A percentile compares a stretch with the other conserved stretches of the same genome.
Evolutionary conservation across 1,140 invertebrate genomes (phyloP).

Genomic region (Ceratina calcarata): DNA sequence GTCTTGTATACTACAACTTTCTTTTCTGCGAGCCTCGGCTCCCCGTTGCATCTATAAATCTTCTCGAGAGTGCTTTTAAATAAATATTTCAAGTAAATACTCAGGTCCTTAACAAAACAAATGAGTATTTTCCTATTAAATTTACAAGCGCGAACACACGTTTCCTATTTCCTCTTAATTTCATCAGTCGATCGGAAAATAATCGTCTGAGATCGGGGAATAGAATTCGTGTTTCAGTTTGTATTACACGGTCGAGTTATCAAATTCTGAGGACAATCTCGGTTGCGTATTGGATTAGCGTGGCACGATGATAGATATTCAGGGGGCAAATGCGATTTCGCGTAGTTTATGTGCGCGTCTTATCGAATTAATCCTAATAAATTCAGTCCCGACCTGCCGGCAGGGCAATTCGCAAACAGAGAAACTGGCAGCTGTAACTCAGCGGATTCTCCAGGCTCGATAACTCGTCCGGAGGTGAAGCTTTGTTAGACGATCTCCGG

Average conservation of each 20-base stretch:
- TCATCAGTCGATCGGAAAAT: background rate
- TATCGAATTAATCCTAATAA: constrained; percentile 19
- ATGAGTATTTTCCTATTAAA: background rate
- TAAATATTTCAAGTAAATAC: background rate
- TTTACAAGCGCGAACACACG: too few species aligned
- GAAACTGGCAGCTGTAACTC: background rate
- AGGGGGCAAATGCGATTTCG: background rate
- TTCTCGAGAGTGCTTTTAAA: background rate
- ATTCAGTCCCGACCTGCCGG: background rate
- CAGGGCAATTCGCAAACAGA: background rate
- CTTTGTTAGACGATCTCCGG: too few species aligned
- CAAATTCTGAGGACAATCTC: background rate
- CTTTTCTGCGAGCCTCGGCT: background rate
- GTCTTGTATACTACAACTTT: background rate
- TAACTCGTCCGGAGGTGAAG: background rate
- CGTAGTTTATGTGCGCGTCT: background rate
- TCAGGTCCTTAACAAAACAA: background rate
- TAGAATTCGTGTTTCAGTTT: background rate
- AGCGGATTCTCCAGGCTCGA: background rate
- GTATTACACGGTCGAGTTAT: background rate
- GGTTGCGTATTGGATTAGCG: constrained; percentile 4
- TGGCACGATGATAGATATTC: background rate
- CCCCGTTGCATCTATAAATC: too few species aligned
- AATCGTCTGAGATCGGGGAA: background rate
- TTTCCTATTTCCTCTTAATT: too few species aligned